Evolutionary conservation across 2,888 invertebrate genomes (phyloP).

Genomic region (Eilema griseolum): DNA sequence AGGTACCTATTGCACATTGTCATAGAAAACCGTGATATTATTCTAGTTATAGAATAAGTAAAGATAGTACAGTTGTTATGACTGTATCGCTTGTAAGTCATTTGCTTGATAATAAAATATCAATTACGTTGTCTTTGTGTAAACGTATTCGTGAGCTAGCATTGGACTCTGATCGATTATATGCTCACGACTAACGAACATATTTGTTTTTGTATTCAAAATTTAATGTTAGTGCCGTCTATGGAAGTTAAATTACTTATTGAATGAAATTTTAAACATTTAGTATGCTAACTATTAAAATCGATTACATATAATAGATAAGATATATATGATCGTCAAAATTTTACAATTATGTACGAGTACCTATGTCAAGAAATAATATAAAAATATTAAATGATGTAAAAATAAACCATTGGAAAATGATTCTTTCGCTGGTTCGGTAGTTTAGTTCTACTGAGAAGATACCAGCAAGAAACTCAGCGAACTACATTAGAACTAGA

Average conservation of each 20-base stretch:
- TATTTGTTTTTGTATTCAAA: constrained; percentile 1
- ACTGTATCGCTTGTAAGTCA: constrained; percentile 18
- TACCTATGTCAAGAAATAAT: no score
- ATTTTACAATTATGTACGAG: no score
- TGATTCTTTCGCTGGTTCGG: no score
- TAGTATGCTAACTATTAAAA: no score
- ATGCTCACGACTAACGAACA: neutral
- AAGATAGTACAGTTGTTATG: neutral
- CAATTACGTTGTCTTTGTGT: constrained; percentile 27
- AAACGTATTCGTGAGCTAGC: neutral
- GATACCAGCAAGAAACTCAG: no score
- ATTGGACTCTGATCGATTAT: neutral
- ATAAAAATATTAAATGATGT: no score
- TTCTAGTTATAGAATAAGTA: neutral
- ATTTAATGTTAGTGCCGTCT: neutral
- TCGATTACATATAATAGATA: no score
- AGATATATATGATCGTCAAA: no score
- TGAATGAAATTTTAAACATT: no score
- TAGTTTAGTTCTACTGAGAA: no score
- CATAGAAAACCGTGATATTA: neutral
- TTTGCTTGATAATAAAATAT: constrained; percentile 41
- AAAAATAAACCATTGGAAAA: no score
- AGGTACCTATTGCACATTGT: neutral
- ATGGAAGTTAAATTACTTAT: neutral
- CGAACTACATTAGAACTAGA: no score